Evolutionary conservation across 2,888 invertebrate species (phyloP), one percentile per base, ranked within the genome.

Genomic region (Cephonodes hylas): DNA sequence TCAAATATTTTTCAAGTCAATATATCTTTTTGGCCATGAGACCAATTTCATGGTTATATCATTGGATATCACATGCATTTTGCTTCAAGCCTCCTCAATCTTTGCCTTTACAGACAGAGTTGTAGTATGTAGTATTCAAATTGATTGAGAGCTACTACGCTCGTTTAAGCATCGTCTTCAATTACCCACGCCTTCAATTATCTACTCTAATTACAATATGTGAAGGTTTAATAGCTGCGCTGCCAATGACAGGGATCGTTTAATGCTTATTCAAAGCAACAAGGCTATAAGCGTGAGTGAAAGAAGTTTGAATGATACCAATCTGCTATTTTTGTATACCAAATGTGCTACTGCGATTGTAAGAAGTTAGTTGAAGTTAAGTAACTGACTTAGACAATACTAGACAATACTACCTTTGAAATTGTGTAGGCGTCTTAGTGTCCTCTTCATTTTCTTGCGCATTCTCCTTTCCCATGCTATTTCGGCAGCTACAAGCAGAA

Each of bases 401-500:
- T n/a, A n/a, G n/a, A n/a, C n/a, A n/a, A n/a, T n/a, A n/a, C n/a
- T n/a, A n/a, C n/a, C 91, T 85, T 74, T 89, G 61, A 90, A 92
- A 65, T 92, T 90, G 0, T 83, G 65, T 46, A 73, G 62, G 6
- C 85, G 77, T 8, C 91, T 79, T 5, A 90, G 61, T 1, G 81
- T 79, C 58, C 79, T 83, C 67, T 89, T 91, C 62, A 88, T 66
- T 67, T 91, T 91, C 70, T 91, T 91, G 45, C 89, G 78, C 87
- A 90, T 89, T 69, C 91, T 74, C 42, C 75, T 89, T 42, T 87
- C 85, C 89, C 89, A 89, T 0, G 88, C 88, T 5, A 83, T 73
- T 69, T 84, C 86, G 66, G 89, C 89, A 53, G 89, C 91, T 91
- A 70, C 0, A 76, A 79, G 62, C 63, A 45, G 60, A 58, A 62